Evolutionary conservation across 1,140 invertebrate genomes (phyloP), one percentile per base, ranked within the genome.

Genomic region (Delia radicum): DNA sequence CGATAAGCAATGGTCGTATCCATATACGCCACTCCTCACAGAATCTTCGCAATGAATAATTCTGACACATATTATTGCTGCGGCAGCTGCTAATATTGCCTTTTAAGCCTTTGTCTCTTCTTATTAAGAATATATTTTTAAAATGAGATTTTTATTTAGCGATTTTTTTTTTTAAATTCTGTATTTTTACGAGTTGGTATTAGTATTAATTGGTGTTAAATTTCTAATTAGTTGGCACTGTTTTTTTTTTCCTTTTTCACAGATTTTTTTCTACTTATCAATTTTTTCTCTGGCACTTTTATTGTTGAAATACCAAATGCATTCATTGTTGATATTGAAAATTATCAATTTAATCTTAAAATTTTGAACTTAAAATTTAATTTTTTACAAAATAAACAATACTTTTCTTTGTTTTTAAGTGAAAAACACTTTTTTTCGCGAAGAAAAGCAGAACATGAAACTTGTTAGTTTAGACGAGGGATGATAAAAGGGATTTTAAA

Each of bases 1-100:
- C 87, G 73, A 96, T 93, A 48, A 95, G 89, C 65, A 96, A 89
- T 65, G 95, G 95, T 33, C 94, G 89, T 84, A 97, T 95, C 95
- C 95, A 97, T 80, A 93, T 85, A 83, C 93, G 91, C 95, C 96
- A 97, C 79, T 92, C 89, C 77, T 88, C 89, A 81, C 90, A 91
- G 83, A 91, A 89, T 37, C 79, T 79, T 27, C 80, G 78, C 65
- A 84, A 74, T 69, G 65, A 69, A 63, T 82, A 79, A 37, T 81
- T 27, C 27, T 80, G 75, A 74, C 82, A 83, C 82, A 83, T 83
- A 65, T 77, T 77, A 46, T 73, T 48, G 21, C 48, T 55, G 18
- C 48, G 48, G 21, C 18, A 10, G 13, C 48, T 21, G 48, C 48
- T 72, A 46, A 13, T 18, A 15, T 8, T 31, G 6, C n/a, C n/a